A percentile compares a stretch with the other conserved stretches of the same genome.
These are phyloP conservation scores for Porites lobata DNA, from an alignment of 92 coral and sea anemone species.

Conservation along the genomic window DNA sequence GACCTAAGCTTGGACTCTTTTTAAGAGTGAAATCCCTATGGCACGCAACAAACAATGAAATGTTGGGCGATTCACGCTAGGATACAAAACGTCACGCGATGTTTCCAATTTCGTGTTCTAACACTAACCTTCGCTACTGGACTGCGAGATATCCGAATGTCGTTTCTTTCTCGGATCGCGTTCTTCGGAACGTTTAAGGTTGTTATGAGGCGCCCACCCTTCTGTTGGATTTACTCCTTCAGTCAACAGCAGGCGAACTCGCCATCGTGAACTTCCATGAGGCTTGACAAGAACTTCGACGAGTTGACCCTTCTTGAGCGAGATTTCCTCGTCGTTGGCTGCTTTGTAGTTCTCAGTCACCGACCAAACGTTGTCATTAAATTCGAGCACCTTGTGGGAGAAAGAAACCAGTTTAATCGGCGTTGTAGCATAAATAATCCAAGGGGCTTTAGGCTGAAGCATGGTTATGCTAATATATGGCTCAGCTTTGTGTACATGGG, in stretches of 20 bases:
- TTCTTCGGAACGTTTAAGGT: constrained; percentile 88
- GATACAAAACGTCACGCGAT: constrained; percentile 16
- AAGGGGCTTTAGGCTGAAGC: constrained; percentile 41
- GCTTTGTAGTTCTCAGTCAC: constrained; percentile 95
- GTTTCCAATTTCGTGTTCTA: not conserved
- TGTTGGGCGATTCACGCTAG: not conserved
- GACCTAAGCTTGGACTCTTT: not conserved
- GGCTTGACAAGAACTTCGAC: constrained; percentile 96
- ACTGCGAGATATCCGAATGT: constrained; percentile 95
- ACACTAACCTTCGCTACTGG: constrained; percentile 97
- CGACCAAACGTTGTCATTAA: constrained; percentile 81
- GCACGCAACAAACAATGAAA: constrained; percentile 25
- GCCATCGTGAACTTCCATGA: constrained; percentile 93
- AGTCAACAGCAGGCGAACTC: constrained; percentile 88
- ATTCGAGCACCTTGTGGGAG: constrained; percentile 83
- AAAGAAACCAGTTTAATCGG: constrained; percentile 86
- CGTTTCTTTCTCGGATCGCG: constrained; percentile 80
- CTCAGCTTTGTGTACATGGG: constrained; percentile 20
- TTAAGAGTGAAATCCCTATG: not conserved
- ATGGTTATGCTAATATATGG: constrained; percentile 38
- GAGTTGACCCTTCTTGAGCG: constrained; percentile 93
- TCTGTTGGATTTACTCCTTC: constrained; percentile 86
- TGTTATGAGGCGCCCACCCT: constrained; percentile 95
- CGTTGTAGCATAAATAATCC: constrained; percentile 67
- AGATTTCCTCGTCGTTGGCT: constrained; percentile 93